Base-by-base conservation (phyloP, 2,113 vertebrate species). In the Dromiciops gliroides region DNA sequence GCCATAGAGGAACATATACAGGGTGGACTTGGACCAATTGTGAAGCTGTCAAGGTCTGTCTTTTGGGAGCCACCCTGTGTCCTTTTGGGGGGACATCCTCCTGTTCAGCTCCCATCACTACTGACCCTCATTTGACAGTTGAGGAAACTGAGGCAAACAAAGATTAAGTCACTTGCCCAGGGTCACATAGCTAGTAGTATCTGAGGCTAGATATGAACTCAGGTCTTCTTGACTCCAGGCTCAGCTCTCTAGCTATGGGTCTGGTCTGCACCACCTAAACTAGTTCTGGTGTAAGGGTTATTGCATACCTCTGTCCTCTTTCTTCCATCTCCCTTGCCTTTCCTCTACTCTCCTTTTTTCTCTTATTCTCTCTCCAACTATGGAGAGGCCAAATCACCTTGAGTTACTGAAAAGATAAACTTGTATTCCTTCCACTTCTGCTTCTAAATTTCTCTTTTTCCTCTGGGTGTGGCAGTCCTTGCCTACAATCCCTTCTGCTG, bases 341-440 rank as follows among this genome's bases (percentile, higher is more conserved):
- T 83, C 19, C 37, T 83, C 67, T 83, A 22, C 1, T 83, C 51
- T 19, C 11, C 53, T 75, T 0, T 67, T 37, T 67, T 14, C 37
- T 67, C 37, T 16, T n/a, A n/a, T 37, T n/a, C 37, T n/a, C 4
- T n/a, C 14, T 83, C 6, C 67, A 22, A n/a, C 19, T 19, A 83
- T 9, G 2, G 37, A 83, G 16, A 44, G n/a, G n/a, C 37, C 37
- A 83, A 83, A 83, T 44, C 5, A 8, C 37, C 19, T 83, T 44
- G 2, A 37, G 14, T 22, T 75, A 7, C 14, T 75, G 37, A 75
- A 22, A 44, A 44, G 67, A 75, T 22, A 83, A 4, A 31, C 50
- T 93, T 19, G 52, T 89, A 47, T 48, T 24, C 93, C 91, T 92
- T 22, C 53, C 51, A 50, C 56, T 96, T 50, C n/a, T 8, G 89